Evolutionary conservation across 1,140 invertebrate genomes (phyloP).

Genomic region (Patella vulgata): DNA sequence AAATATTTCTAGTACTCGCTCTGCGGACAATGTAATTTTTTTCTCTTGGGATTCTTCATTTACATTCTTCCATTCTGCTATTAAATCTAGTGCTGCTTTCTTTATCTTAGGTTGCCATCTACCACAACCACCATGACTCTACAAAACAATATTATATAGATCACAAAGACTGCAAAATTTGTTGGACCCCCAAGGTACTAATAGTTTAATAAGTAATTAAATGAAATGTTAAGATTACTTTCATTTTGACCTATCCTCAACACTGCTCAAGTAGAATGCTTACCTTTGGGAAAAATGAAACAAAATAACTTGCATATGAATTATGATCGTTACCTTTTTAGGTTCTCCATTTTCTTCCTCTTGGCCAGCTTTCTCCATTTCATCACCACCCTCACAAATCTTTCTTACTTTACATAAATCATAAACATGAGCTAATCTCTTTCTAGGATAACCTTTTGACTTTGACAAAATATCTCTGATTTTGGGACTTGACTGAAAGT

Average conservation of each 20-base stretch:
- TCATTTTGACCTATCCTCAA: too few species aligned
- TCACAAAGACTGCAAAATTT: neutral
- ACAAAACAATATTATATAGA: constrained; percentile 38
- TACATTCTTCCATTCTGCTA: constrained; percentile 97
- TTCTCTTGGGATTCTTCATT: constrained; percentile 93
- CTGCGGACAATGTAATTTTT: constrained; percentile 86
- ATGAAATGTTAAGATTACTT: too few species aligned
- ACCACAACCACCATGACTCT: constrained; percentile 95
- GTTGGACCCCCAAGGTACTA: too few species aligned
- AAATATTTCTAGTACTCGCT: constrained; percentile 95
- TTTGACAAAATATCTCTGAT: constrained; percentile 98
- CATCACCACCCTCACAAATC: constrained; percentile 98
- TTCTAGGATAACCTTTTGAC: constrained; percentile 95
- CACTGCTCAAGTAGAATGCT: too few species aligned
- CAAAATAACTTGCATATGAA: too few species aligned
- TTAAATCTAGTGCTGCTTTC: constrained; percentile 88
- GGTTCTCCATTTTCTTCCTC: constrained; percentile 38
- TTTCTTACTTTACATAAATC: constrained; percentile 98
- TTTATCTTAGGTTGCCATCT: constrained; percentile 95
- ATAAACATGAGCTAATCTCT: constrained; percentile 94
- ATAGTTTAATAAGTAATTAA: too few species aligned
- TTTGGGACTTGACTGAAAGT: constrained; percentile 85
- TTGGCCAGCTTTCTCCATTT: constrained; percentile 79
- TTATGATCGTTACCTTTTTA: constrained; percentile 38
- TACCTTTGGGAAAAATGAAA: too few species aligned